Base-by-base conservation (phyloP, 2,888 invertebrate species). In the Drosophila limbata region DNA sequence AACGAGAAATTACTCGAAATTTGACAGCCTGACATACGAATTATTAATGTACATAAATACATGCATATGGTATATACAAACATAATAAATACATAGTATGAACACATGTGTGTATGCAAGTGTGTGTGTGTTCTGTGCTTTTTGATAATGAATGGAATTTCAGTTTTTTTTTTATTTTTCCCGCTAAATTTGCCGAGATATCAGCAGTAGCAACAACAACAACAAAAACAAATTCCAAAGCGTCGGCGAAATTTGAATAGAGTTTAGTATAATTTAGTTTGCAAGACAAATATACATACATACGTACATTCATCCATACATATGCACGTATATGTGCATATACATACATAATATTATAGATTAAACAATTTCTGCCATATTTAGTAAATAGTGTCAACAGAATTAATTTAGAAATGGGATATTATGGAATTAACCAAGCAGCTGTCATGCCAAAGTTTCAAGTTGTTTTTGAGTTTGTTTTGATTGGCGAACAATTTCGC, bases 91-190 rank as follows among this genome's bases (percentile, higher is more conserved):
- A n/a, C n/a, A n/a, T n/a, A n/a, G n/a, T n/a, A 48, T 6, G 28
- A 21, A 42, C 13, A 42, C n/a, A 61, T 1, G 25, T 17, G 48
- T 13, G 28, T 45, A 35, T 21, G 15, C 6, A 35, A 33, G 17
- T 37, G 17, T 11, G 21, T 56, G 45, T 40, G 10, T 62, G 17
- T 52, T 35, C 33, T 45, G 44, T 51, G 66, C 39, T 42, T 67
- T 61, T 61, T 76, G 76, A 77, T 77, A 77, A 77, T 76, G 65
- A 68, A 72, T 60, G 77, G 77, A 73, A 77, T 77, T 70, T 63
- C 59, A 37, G 55, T 56, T 66, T 62, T 52, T 37, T 67, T 52
- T 73, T 21, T 61, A 42, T 74, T 53, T 75, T 73, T 65, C 77
- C 73, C 77, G 76, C 77, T 69, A 68, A 77, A 60, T 77, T 77